phyloP scores from a whole-genome alignment of 2,888 invertebrate genomes.

The Steinernema carpocapsae region DNA sequence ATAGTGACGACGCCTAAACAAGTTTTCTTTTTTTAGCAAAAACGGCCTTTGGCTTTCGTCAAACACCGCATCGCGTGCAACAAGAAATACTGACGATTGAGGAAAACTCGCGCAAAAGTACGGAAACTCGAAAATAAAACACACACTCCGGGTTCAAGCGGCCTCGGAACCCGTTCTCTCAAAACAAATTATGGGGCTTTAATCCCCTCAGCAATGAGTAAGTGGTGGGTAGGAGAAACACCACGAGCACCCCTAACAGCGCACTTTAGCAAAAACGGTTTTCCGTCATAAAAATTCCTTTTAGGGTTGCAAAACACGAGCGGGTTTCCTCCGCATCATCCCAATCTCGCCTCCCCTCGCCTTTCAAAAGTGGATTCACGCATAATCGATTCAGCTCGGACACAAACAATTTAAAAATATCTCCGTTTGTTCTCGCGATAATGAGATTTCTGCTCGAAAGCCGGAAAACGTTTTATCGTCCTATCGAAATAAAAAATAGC shows the following conservation, averaged over 20 bases:
- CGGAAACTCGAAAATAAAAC: no score
- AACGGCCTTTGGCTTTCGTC: not conserved
- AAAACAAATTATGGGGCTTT: no score
- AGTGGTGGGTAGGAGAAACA: no score
- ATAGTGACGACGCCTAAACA: constrained; percentile 13
- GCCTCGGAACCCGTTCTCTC: not conserved
- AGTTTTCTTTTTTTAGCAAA: not conserved
- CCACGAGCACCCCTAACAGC: not conserved
- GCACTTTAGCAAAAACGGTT: not conserved
- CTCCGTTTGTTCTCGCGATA: not conserved
- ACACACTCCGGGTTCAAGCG: not conserved
- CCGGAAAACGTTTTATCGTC: not conserved
- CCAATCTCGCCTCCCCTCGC: not conserved
- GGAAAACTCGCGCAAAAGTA: no score
- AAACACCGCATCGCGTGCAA: no score
- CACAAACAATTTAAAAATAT: constrained; percentile 11
- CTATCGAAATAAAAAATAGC: not conserved
- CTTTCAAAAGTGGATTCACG: constrained; percentile 15
- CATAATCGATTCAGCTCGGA: constrained; percentile 14
- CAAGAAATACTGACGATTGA: no score
- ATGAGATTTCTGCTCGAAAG: not conserved
- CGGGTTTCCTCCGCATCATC: not conserved
- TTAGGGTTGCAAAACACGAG: not conserved
- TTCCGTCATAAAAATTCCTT: not conserved
- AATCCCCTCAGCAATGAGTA: no score